Evolutionary conservation across 92 coral and sea anemone species (phyloP), one percentile per base, ranked within the genome.

Genomic region (Montipora capitata): DNA sequence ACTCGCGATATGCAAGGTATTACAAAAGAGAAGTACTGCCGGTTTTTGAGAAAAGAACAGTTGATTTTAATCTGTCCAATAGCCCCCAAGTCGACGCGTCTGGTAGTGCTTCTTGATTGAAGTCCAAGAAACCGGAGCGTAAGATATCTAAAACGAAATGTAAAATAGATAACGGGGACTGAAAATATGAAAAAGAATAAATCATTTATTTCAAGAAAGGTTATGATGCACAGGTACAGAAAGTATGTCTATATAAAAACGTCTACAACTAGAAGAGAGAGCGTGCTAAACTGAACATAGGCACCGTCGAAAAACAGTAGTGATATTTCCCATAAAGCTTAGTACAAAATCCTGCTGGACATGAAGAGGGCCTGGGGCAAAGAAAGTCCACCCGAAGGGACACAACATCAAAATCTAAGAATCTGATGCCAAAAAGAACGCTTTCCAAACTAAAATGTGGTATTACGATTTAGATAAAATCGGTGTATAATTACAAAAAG

Each of bases 381-480:
- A 54, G 75, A 70, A 70, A 70, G 18, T 70, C 75, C n/a, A 70
- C 52, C 40, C 51, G 75, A 7, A 70, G 75, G 14, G 82, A 81
- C 13, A 63, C 71, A 16, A 84, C 82, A 17, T 74, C 76, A 44
- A 14, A 87, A 87, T 81, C 44, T 16, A 89, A 27, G 87, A 72
- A 48, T 43, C 83, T 83, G 67, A 77, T 61, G 20, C 92, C 87
- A 42, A 89, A 89, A n/a, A n/a, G n/a, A n/a, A n/a, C n/a, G n/a
- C n/a, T n/a, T n/a, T n/a, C n/a, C n/a, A n/a, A n/a, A n/a, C n/a
- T n/a, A n/a, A n/a, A n/a, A n/a, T n/a, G n/a, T n/a, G n/a, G n/a
- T n/a, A n/a, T n/a, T n/a, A n/a, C n/a, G n/a, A n/a, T n/a, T n/a
- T n/a, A n/a, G n/a, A n/a, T n/a, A n/a, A n/a, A n/a, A n/a, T n/a